Conservation (phyloP, 1,140 invertebrate genomes). For the Nebria ingens region DNA sequence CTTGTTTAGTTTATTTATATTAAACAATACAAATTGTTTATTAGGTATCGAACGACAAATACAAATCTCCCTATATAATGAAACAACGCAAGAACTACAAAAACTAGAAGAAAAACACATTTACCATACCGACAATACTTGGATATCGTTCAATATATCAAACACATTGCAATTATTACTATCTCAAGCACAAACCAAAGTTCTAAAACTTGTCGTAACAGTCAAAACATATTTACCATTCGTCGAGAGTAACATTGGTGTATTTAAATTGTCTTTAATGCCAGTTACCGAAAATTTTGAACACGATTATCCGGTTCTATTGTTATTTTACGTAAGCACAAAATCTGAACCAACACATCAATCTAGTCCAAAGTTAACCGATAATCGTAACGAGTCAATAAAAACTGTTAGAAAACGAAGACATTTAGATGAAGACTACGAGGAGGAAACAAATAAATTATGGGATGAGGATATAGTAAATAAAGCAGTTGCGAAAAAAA, state of each 20-base stretch:
- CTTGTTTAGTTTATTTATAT: not conserved
- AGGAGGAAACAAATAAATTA: slow-evolving; percentile 28
- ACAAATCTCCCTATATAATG: slow-evolving; percentile 26
- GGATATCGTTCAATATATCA: slow-evolving; percentile 30
- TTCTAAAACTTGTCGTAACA: slow-evolving; percentile 24
- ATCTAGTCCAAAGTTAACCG: slow-evolving; percentile 8
- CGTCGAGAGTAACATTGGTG: slow-evolving; percentile 10
- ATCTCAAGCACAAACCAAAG: slow-evolving; percentile 8
- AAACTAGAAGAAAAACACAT: slow-evolving; percentile 21
- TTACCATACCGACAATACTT: slow-evolving; percentile 27
- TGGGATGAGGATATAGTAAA: slow-evolving; percentile 23
- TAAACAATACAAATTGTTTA: not conserved
- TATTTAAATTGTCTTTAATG: slow-evolving; percentile 27
- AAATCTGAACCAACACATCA: slow-evolving; percentile 14
- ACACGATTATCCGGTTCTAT: slow-evolving; percentile 29
- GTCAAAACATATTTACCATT: slow-evolving; percentile 18
- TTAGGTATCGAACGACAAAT: slow-evolving; percentile 23
- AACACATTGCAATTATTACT: slow-evolving; percentile 21
- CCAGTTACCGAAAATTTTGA: slow-evolving; percentile 25
- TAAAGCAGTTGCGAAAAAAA: slow-evolving; percentile 23
- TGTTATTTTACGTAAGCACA: slow-evolving; percentile 23
- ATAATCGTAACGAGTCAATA: not conserved
- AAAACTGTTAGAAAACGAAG: slow-evolving; percentile 18
- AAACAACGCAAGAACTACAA: slow-evolving; percentile 17
- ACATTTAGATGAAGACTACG: slow-evolving; percentile 28